Evolutionary conservation across 2,888 invertebrate species (phyloP), one percentile per base, ranked within the genome.

Genomic region (Drosophila paranaensis): DNA sequence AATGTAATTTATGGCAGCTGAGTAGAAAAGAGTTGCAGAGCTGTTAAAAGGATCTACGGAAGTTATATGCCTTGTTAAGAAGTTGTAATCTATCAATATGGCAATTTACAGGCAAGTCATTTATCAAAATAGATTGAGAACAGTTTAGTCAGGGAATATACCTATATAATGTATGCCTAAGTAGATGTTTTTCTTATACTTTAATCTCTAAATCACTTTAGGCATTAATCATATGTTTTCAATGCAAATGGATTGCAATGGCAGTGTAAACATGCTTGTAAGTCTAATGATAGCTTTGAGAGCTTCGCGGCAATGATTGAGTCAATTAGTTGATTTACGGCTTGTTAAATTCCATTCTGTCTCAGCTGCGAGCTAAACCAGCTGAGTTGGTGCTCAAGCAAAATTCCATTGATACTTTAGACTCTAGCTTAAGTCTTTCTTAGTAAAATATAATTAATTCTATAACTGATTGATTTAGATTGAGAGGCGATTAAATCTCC

Each of bases 1-100:
- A 25, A 60, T 33, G 25, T 64, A 30, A 86, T 72, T 71, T 74
- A 72, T 68, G 46, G 16, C 27, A 35, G 27, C 2, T 11, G 14
- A 16, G 1, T 3, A 16, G 43, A 45, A 64, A 43, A 20, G 46
- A n/a, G 48, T 46, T 30, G 20, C 40, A n/a, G 4, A 40, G 51
- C 5, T 43, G 57, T 30, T 35, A 20, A 50, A n/a, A 14, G n/a
- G 30, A 35, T 9, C 1, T 13, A 16, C 8, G n/a, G 16, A 11
- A 35, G 16, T 9, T 48, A n/a, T 58, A 4, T 37, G 33, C 27
- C 48, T 30, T 16, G 20, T 10, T 6, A 43, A 43, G 42, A n/a
- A n/a, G 6, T 13, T 39, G 57, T 16, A 58, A 58, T 27, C 46
- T 39, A 39, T 58, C 37, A 39, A 37, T 35, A 16, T 5, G 14